Base-by-base conservation (phyloP, 2,797 vertebrate species). In the Silurus lanzhouensis region DNA sequence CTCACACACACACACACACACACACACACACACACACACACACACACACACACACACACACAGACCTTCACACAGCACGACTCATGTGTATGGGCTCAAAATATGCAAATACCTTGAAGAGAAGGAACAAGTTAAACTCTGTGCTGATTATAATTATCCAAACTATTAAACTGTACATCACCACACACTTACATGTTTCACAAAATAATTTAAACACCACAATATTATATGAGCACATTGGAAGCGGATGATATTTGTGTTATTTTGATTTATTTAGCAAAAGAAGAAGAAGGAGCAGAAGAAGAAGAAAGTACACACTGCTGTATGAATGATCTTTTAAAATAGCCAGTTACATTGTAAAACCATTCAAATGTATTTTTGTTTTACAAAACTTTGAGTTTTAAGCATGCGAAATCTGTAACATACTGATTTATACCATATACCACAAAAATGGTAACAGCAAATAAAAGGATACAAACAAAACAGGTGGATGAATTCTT, bases 1-100 rank as follows among this genome's bases (percentile, higher is more conserved):
- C 48, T 48, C 27, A 58, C 55, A 80, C 60, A 67, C 67, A 61
- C 58, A 74, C 44, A 63, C 72, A 31, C 72, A 31, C 74, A 38
- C 38, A 83, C 67, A 52, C 77, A 61, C 48, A 58, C 27, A 67
- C 55, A 84, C 60, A 77, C 67, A 71, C 58, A 81, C 44, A 85
- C 72, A 84, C 38, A 60, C 66, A 27, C 76, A 48, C 25, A 52
- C 25, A 70, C 83, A 68, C 38, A 61, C 22, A 63, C 57, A 74
- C 25, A 70, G 38, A 60, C 66, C 25, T 46, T 64, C 77, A 74
- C 58, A 48, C 38, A 76, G 22, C 27, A 78, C 19, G 12, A 38
- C 17, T 25, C 44, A 72, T 20, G 15, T 83, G 27, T 63, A 58
- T 27, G 9, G 25, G 27, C 60, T 5, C 5, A 15, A 31, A 25